Evolutionary conservation across 2,113 vertebrate species (phyloP).

Genomic region (Thamnaconus septentrionalis): DNA sequence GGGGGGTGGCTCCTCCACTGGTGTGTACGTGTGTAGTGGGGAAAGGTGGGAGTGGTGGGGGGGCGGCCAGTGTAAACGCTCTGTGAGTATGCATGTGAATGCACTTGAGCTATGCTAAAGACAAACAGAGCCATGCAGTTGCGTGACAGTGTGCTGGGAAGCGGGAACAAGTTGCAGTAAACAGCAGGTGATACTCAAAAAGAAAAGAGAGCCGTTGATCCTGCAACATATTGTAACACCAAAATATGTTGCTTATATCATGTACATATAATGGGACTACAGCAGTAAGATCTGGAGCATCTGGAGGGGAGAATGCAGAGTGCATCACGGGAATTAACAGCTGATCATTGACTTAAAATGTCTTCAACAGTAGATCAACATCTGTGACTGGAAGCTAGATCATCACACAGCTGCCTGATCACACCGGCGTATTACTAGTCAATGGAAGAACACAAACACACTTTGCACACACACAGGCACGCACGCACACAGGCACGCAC

Average conservation of each 20-base stretch:
- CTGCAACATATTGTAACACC: too few relatives aligned
- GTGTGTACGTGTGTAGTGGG: conserved; percentile 16
- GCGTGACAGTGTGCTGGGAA: conserved; percentile 44
- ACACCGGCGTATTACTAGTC: too few relatives aligned
- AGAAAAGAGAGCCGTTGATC: too few relatives aligned
- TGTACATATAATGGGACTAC: not conserved
- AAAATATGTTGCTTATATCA: too few relatives aligned
- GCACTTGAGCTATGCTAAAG: conserved; percentile 66
- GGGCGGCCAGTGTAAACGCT: conserved; percentile 2
- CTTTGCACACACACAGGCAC: not conserved
- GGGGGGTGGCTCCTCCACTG: conserved; percentile 13
- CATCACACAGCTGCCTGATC: too few relatives aligned
- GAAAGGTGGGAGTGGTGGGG: conserved; percentile 15
- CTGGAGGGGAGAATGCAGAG: too few relatives aligned
- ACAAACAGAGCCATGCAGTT: conserved; percentile 59
- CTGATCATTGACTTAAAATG: too few relatives aligned
- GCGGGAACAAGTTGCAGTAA: conserved; percentile 7
- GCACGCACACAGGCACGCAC: not conserved
- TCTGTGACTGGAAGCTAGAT: too few relatives aligned
- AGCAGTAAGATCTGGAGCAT: too few relatives aligned
- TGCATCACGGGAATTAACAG: too few relatives aligned
- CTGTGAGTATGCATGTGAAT: conserved; percentile 52
- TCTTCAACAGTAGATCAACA: too few relatives aligned
- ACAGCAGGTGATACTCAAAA: not conserved
- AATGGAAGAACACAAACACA: not conserved